Conservation (phyloP, 2,888 invertebrate species). For the Troides aeacus region DNA sequence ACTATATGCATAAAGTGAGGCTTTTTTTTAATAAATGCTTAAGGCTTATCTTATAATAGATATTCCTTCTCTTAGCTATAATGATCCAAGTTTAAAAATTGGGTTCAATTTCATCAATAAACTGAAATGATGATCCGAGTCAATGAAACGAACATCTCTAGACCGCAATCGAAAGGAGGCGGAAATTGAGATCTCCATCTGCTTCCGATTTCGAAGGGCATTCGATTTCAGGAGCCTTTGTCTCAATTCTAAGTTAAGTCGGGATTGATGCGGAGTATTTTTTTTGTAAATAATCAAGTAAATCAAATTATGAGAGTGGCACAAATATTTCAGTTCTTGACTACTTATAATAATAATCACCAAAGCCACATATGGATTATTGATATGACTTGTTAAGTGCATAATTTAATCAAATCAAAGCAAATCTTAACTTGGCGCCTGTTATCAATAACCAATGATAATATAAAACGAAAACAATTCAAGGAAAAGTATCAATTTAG, state of each 20-base stretch:
- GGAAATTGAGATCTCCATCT: too few species aligned
- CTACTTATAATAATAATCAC: neutral
- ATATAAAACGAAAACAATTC: neutral
- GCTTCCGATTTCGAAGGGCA: too few species aligned
- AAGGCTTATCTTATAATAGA: neutral
- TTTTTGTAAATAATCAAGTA: too few species aligned
- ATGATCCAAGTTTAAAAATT: too few species aligned
- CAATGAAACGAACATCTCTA: too few species aligned
- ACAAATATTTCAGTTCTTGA: neutral
- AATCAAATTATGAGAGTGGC: neutral
- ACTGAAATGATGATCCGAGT: too few species aligned
- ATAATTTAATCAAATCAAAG: slow-evolving; percentile 12
- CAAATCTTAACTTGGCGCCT: slow-evolving; percentile 3
- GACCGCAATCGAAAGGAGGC: too few species aligned
- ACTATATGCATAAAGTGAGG: neutral
- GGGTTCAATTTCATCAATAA: too few species aligned
- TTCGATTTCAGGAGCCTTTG: too few species aligned
- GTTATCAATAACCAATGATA: neutral
- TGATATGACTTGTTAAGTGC: neutral
- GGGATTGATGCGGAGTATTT: too few species aligned
- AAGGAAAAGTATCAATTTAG: neutral
- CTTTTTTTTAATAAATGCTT: neutral
- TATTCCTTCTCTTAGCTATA: too few species aligned
- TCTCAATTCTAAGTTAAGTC: too few species aligned
- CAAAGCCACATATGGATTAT: slow-evolving; percentile 3